phyloP scores from a whole-genome alignment of 2,113 vertebrate species.

The Turdus rufiventris region DNA sequence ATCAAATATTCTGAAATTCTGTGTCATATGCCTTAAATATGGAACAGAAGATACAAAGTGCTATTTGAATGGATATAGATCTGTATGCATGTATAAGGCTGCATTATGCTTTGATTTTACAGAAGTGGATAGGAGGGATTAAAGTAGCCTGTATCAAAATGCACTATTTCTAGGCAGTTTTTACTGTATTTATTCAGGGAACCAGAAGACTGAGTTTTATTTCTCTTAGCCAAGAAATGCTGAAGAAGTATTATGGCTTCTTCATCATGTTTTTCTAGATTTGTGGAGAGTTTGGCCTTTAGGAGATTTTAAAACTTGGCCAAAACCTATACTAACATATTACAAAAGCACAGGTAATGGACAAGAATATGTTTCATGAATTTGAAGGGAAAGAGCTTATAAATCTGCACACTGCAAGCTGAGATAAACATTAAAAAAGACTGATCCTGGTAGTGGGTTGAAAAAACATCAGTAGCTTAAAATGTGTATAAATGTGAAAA shows the following conservation, averaged over 20 bases:
- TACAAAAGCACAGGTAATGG: background rate
- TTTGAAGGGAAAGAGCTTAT: background rate
- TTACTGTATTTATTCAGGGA: background rate
- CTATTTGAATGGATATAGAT: background rate
- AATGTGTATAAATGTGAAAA: background rate
- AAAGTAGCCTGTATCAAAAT: background rate
- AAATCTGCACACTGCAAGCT: background rate
- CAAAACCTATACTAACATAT: slow-evolving; percentile 12
- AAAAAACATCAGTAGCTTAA: background rate
- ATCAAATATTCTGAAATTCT: background rate
- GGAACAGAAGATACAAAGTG: background rate
- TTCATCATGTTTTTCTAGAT: background rate
- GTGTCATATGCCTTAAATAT: background rate
- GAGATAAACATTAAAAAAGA: background rate
- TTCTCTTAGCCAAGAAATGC: background rate
- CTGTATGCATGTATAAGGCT: background rate
- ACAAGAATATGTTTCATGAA: background rate
- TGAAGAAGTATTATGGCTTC: background rate
- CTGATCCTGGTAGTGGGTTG: background rate
- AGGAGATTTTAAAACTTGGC: background rate
- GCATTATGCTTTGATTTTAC: background rate
- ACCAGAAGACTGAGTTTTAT: background rate
- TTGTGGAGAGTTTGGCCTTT: background rate
- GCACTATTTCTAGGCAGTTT: background rate
- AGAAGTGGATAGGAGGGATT: background rate